Conservation (phyloP, 2,113 vertebrate species). For the Podilymbus podiceps region DNA sequence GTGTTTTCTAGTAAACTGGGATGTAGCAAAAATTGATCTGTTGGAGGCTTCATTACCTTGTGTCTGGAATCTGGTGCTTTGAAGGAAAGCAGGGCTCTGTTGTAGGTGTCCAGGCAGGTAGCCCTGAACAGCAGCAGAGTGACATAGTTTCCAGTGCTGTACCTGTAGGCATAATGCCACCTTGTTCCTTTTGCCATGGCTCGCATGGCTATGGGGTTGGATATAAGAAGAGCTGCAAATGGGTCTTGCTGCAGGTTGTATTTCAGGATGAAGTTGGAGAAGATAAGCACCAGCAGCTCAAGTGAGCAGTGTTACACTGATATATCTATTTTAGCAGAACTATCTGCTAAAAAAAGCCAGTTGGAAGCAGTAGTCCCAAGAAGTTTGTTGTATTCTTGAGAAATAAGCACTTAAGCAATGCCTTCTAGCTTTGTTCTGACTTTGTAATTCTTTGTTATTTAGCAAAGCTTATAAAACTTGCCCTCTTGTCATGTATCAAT, state of each 20-base stretch:
- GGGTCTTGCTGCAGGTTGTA: neutral
- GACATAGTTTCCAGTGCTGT: neutral
- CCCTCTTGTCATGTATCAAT: neutral
- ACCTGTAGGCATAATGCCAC: rapidly evolving
- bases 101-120: neutral
- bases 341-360: neutral
- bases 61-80: neutral
- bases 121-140: neutral
- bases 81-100: neutral
- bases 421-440: constrained; percentile 10
- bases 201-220: neutral
- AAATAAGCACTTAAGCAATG: neutral
- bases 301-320: neutral
- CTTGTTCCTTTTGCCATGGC: neutral
- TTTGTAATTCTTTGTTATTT: neutral
- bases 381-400: neutral
- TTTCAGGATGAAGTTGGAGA: neutral
- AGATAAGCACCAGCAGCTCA: neutral
- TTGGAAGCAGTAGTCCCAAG: neutral
- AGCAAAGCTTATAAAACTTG: constrained; percentile 6
- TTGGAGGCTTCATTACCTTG: neutral
- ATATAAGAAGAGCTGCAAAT: neutral
- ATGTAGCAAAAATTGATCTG: neutral
- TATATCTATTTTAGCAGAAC: neutral
- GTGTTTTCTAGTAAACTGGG: neutral